Evolutionary conservation across 2,113 vertebrate species (phyloP), one percentile per base, ranked within the genome.

Genomic region (Epinephelus moara): DNA sequence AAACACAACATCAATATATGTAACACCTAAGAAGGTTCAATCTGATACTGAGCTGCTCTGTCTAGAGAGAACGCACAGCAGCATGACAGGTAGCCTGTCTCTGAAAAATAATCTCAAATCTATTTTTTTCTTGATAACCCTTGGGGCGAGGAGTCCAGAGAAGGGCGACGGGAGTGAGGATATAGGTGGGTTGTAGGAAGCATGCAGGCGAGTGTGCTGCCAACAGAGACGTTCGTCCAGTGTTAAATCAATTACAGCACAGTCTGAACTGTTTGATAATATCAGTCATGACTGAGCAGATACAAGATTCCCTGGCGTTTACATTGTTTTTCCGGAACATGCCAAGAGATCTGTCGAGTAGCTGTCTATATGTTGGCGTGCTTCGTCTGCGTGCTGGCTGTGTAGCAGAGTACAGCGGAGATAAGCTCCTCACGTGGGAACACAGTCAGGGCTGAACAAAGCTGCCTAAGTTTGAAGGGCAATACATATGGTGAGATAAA

Each of bases 391-490:
- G 45, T 64, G 37, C 75, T 77, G 80, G 71, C 53, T 79, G 50
- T 3, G 73, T n/a, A 71, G 75, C 61, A 33, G 62, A 63, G 70
- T 33, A 53, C 37, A 68, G 64, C 33, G 1, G 56, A 88, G 89
- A 88, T 85, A 88, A 90, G 82, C 87, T 68, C 21, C 52, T 78
- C 86, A 70, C 10, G 25, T 76, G 50, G 75, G 64, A 80, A 52
- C 70, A 56, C 60, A 78, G 77, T 60, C 66, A 57, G 71, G n/a
- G 17, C 61, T 76, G 77, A 88, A 86, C 63, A 82, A 83, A 87
- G 80, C 70, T 73, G 78, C 80, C 70, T 57, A 18, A 30, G 64
- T 72, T 73, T 86, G 83, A 88, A 89, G 85, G 84, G 77, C 82
- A 78, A n/a, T 0, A 19, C n/a, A 40, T 78, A 61, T 33, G 49